phyloP scores from a whole-genome alignment of 2,113 vertebrate genomes.

The Clarias gariepinus region DNA sequence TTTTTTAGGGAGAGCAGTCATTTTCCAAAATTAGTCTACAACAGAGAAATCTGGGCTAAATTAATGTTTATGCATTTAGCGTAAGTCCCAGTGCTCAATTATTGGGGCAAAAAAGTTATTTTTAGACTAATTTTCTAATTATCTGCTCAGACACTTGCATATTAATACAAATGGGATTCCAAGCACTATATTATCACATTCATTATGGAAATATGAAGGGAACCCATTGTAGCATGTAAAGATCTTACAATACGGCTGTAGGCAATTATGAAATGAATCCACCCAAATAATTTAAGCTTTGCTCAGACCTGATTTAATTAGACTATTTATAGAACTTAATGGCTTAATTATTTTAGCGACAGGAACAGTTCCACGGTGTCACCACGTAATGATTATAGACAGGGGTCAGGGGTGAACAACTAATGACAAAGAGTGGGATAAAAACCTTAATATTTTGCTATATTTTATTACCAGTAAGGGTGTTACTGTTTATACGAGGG shows the following conservation, averaged over 20 bases:
- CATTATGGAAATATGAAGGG: background rate
- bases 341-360: background rate
- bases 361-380: background rate
- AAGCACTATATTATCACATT: background rate
- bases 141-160: background rate
- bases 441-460: background rate
- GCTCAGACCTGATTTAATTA: background rate
- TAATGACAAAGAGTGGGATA: background rate
- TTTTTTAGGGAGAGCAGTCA: no score
- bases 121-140: slow-evolving; percentile 10
- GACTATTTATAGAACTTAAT: slow-evolving; percentile 3
- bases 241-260: slow-evolving; percentile 4
- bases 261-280: slow-evolving; percentile 11
- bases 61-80: background rate
- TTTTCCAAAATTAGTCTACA: background rate
- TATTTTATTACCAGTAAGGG: no score
- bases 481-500: no score
- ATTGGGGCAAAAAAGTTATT: background rate
- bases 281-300: slow-evolving; percentile 6
- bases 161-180: slow-evolving; percentile 6
- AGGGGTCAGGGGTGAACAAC: background rate
- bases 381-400: background rate
- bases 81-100: background rate
- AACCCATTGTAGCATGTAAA: slow-evolving; percentile 11
- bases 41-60: background rate